Base-by-base conservation (phyloP, 2,113 vertebrate species). In the Vulpes ferrilata region DNA sequence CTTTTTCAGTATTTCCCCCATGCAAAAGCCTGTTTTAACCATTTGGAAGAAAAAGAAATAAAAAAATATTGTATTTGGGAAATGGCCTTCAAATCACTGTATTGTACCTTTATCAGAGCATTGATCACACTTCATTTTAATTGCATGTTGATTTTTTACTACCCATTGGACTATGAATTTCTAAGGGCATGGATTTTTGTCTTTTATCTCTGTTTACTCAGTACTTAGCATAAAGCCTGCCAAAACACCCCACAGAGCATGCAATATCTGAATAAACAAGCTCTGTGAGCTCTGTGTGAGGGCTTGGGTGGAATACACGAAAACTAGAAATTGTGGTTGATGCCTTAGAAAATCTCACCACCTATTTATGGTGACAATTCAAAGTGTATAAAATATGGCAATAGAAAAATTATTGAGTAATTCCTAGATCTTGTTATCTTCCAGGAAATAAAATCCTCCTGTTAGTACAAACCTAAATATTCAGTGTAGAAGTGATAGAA, bases 171-270 rank as follows among this genome's bases (percentile, higher is more conserved):
- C 53, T 57, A 22, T 67, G 53, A 71, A 16, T 67, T 91, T 93
- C 23, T 73, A 48, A 95, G 32, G 55, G 17, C 80, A 96, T 23
- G 11, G 7, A 51, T 55, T 74, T 96, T 89, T 79, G 9, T 62
- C 32, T 92, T 90, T 92, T 55, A 76, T 87, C n/a, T 92, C 15
- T 93, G 80, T 84, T 94, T 97, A 27, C 43, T 90, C 43, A 69
- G 27, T 20, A 71, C 6, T 90, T 93, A 74, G 38, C 25, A 48
- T 19, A 60, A 84, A 95, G 23, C 27, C 65, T 88, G 43, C 69
- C 13, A 93, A 55, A 53, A 4, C 3, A 73, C 3, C 7, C 16
- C 13, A 59, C 35, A 73, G 69, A 79, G 11, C 23, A 67, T 3
- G 2, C 12, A 35, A 1, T 67, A 12, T 11, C 48, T 87, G 76